These are phyloP conservation scores for Tridacna crocea DNA, from an alignment of 2,888 invertebrate genomes.

Conservation along the genomic window DNA sequence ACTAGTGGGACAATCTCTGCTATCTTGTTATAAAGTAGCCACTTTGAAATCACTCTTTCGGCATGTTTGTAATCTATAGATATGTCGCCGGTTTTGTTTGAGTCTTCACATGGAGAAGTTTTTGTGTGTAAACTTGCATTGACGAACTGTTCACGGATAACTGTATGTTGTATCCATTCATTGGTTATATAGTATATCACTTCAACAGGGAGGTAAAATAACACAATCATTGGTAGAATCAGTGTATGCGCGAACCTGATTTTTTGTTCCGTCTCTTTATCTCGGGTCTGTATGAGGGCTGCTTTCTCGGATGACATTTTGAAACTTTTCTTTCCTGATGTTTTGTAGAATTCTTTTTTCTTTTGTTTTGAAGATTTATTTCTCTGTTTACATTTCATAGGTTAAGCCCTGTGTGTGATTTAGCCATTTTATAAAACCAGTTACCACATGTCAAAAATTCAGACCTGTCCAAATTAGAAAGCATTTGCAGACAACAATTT, in stretches of 20 bases:
- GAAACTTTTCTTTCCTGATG: background rate
- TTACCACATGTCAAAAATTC: too few species aligned
- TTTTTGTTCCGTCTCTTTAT: background rate
- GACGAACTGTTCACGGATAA: slow-evolving; percentile 15
- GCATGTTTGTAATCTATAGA: slow-evolving; percentile 6
- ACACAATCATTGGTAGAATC: slow-evolving; percentile 12
- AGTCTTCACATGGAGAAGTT: slow-evolving; percentile 10
- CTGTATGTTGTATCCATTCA: slow-evolving; percentile 50
- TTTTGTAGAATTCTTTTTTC: too few species aligned
- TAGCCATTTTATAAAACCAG: too few species aligned
- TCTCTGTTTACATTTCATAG: too few species aligned
- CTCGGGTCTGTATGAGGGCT: background rate
- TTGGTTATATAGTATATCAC: slow-evolving; percentile 35
- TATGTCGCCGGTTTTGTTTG: background rate
- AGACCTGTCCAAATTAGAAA: too few species aligned
- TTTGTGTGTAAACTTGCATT: slow-evolving; percentile 15
- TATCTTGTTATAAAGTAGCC: slow-evolving; percentile 33
- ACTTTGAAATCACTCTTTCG: slow-evolving; percentile 17
- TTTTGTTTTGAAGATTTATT: too few species aligned
- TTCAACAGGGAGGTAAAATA: slow-evolving; percentile 11
- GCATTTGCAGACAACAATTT: too few species aligned
- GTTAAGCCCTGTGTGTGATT: too few species aligned
- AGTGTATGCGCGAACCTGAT: background rate
- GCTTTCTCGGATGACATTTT: slow-evolving; percentile 20
- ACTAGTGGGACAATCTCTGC: slow-evolving; percentile 33